phyloP scores from a whole-genome alignment of 2,113 vertebrate genomes.

The Thinocorus orbignyianus region DNA sequence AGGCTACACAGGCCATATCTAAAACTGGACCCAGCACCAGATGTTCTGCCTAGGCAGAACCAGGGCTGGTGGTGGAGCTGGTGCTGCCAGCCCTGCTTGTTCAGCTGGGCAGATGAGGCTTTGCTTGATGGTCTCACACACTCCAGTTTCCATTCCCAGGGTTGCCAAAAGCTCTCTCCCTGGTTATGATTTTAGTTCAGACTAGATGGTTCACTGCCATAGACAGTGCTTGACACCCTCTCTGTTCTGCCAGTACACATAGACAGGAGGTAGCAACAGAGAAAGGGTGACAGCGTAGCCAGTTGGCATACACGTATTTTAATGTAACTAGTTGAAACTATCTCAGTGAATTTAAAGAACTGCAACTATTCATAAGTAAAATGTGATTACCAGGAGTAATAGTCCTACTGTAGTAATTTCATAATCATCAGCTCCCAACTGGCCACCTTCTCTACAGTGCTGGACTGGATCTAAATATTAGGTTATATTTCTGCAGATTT shows the following conservation, averaged over 20 bases:
- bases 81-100: neutral
- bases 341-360: neutral
- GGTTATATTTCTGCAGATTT: neutral
- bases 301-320: neutral
- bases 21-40: neutral
- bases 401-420: neutral
- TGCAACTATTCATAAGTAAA: neutral
- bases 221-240: neutral
- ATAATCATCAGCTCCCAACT: neutral
- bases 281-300: neutral
- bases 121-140: fast-evolving
- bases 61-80: neutral
- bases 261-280: neutral
- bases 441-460: neutral
- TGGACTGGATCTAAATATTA: neutral
- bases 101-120: neutral
- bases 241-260: neutral
- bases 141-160: neutral
- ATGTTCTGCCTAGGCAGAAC: neutral
- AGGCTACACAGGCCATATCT: fast-evolving
- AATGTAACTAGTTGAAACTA: neutral
- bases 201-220: neutral
- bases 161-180: neutral
- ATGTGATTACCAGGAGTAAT: neutral
- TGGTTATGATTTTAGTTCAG: neutral